phyloP scores from a whole-genome alignment of 2,113 vertebrate genomes.

The Herpetotheres cachinnans region DNA sequence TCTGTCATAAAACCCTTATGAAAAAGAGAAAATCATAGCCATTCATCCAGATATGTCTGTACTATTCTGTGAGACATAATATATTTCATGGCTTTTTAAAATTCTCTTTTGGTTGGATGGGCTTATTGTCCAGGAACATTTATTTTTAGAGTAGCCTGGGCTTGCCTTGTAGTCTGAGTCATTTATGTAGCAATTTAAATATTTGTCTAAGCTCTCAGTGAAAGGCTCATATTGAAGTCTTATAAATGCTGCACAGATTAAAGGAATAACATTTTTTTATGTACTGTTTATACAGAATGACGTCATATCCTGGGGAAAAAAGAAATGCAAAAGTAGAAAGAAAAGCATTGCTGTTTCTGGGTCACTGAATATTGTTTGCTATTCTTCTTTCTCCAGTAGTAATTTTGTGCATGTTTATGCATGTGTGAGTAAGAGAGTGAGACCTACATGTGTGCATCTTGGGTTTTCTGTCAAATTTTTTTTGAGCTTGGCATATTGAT shows the following conservation, averaged over 20 bases:
- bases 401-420: conserved; percentile 20
- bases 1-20: neutral
- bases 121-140: conserved; percentile 27
- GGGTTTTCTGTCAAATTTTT: neutral
- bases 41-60: neutral
- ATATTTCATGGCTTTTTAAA: conserved; percentile 41
- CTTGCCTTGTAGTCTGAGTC: conserved; percentile 8
- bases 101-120: conserved; percentile 34
- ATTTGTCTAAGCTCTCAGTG: conserved; percentile 36
- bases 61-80: neutral
- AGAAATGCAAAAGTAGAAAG: neutral
- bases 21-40: neutral
- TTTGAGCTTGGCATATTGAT: neutral
- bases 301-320: neutral
- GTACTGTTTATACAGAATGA: neutral
- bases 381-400: neutral
- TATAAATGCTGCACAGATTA: neutral
- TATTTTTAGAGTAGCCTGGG: conserved; percentile 37
- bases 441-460: neutral
- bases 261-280: neutral
- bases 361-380: neutral
- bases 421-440: neutral
- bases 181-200: conserved; percentile 44
- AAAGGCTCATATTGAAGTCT: neutral
- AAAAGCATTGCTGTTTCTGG: neutral